phyloP scores from a whole-genome alignment of 2,113 vertebrate genomes.

The Catharus minimus region DNA sequence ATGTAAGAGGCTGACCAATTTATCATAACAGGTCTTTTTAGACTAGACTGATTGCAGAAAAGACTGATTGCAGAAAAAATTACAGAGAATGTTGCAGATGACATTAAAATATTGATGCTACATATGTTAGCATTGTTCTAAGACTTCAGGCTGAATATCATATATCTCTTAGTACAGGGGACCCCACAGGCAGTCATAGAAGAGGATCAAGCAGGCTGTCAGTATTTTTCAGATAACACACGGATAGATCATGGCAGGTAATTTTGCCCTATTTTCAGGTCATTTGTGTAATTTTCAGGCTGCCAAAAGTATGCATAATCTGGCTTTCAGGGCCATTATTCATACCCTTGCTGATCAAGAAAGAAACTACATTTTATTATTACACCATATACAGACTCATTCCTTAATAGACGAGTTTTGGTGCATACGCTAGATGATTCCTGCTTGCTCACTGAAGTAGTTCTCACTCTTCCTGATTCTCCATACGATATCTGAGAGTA shows the following conservation, averaged over 20 bases:
- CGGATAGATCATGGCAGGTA: slow-evolving; percentile 48
- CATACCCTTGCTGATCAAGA: slow-evolving; percentile 36
- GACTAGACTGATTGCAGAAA: slow-evolving; percentile 63
- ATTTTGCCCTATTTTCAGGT: slow-evolving; percentile 52
- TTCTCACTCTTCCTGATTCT: not conserved
- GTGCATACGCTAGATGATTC: not conserved
- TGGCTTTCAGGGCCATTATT: slow-evolving; percentile 14
- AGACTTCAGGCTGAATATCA: slow-evolving; percentile 45
- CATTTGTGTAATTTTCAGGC: slow-evolving; percentile 44
- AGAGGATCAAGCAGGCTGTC: slow-evolving; percentile 58
- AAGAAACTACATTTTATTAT: slow-evolving; percentile 27
- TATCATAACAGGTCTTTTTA: slow-evolving; percentile 68
- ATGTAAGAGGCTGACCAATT: slow-evolving; percentile 68
- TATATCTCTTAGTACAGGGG: slow-evolving; percentile 15
- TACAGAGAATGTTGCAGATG: slow-evolving; percentile 57
- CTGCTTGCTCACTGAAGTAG: not conserved
- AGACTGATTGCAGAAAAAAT: slow-evolving; percentile 58
- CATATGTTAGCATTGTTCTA: slow-evolving; percentile 61
- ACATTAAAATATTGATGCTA: slow-evolving; percentile 73
- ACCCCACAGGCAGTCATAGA: slow-evolving; percentile 63
- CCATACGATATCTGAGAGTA: not conserved
- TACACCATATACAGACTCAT: not conserved
- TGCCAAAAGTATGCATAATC: slow-evolving; percentile 37
- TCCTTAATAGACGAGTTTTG: not conserved
- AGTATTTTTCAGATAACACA: slow-evolving; percentile 55